Percentiles rank a stretch among this genome's conserved stretches.
Evolutionary conservation across 1,140 invertebrate genomes (phyloP).

Genomic region (Drosophila dunni): DNA sequence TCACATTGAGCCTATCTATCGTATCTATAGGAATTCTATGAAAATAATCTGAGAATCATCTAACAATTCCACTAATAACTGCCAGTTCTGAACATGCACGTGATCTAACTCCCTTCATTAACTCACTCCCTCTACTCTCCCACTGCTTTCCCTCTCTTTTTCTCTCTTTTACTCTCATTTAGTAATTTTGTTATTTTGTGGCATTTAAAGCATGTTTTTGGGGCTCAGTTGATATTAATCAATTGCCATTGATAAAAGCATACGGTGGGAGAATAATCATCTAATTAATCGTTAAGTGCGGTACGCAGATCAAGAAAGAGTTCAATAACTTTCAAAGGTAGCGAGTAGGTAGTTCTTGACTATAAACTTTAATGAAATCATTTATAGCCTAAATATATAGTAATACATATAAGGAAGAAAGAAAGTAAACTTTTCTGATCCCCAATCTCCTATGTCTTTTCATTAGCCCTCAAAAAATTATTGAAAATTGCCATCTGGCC

Average conservation of each 20-base stretch:
- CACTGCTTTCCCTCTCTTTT: neutral
- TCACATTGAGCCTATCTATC: constrained; percentile 41
- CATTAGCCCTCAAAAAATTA: too few species aligned
- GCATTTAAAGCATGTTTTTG: constrained; percentile 5
- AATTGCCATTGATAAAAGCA: constrained; percentile 55
- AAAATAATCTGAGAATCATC: constrained; percentile 34
- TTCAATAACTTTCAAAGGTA: too few species aligned
- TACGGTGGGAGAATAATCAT: neutral
- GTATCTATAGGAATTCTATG: constrained; percentile 55
- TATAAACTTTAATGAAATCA: too few species aligned
- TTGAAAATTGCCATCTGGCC: too few species aligned
- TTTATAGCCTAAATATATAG: too few species aligned
- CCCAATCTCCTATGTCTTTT: too few species aligned
- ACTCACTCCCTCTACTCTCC: neutral
- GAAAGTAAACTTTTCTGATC: too few species aligned
- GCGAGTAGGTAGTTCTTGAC: too few species aligned
- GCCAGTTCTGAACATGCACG: constrained; percentile 23
- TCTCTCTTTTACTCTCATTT: neutral
- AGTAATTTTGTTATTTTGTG: neutral
- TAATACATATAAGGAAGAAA: too few species aligned
- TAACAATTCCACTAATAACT: constrained; percentile 42
- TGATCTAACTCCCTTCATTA: constrained; percentile 20
- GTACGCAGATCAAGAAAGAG: neutral
- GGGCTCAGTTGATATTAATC: constrained; percentile 47
- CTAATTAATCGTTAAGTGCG: constrained; percentile 6